A percentile compares a stretch with the other conserved stretches of the same genome.
phyloP scores from a whole-genome alignment of 2,888 invertebrate genomes.

The Patella caerulea region DNA sequence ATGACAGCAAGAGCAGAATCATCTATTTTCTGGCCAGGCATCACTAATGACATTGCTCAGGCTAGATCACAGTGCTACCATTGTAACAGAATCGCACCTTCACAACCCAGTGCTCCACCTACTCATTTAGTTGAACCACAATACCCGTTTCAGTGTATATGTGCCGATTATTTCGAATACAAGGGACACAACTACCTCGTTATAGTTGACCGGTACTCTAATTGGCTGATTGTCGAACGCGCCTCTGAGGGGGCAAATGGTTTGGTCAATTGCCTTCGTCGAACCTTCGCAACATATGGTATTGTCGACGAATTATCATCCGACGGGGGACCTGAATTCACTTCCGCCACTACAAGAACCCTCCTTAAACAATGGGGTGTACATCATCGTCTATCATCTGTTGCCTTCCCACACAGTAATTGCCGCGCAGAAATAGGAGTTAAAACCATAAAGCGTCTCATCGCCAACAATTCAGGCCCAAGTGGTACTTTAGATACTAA shows the following conservation, averaged over 20 bases:
- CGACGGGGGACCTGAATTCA: slow-evolving; percentile 50
- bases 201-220: slow-evolving; percentile 46
- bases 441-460: slow-evolving; percentile 51
- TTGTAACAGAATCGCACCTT: slow-evolving; percentile 44
- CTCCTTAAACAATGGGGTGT: slow-evolving; percentile 53
- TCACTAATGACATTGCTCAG: slow-evolving; percentile 17
- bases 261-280: slow-evolving; percentile 38
- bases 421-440: slow-evolving; percentile 50
- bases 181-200: slow-evolving; percentile 41
- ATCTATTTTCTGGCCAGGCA: slow-evolving; percentile 48
- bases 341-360: slow-evolving; percentile 31
- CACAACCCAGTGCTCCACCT: slow-evolving; percentile 45
- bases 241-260: slow-evolving; percentile 42
- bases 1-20: slow-evolving; percentile 47
- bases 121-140: slow-evolving; percentile 29
- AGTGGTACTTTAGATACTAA: slow-evolving; percentile 47
- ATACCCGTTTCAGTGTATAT: slow-evolving; percentile 42
- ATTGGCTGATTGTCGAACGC: slow-evolving; percentile 26
- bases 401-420: slow-evolving; percentile 50
- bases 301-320: slow-evolving; percentile 48
- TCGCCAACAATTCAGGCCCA: slow-evolving; percentile 46
- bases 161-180: background rate
- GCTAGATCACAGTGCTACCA: slow-evolving; percentile 20
- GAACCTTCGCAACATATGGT: slow-evolving; percentile 44
- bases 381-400: slow-evolving; percentile 49